Evolutionary conservation across 1,140 invertebrate species (phyloP), one percentile per base, ranked within the genome.

Genomic region (Ceratoteleas bidentatus): DNA sequence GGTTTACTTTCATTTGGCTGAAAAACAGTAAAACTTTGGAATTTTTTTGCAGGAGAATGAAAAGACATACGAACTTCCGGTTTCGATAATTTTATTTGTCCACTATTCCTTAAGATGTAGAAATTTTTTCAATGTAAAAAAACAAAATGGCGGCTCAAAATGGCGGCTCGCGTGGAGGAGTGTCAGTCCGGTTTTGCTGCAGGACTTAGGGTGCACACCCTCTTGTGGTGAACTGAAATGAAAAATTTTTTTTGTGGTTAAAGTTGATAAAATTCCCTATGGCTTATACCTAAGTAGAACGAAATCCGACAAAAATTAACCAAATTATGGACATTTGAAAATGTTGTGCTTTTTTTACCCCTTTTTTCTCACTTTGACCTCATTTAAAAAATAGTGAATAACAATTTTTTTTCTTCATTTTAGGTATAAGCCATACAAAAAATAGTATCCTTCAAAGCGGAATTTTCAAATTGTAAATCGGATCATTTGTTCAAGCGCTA

Each of bases 51-150:
- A 16, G 45, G 60, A 64, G 45, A 64, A 52, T 64, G 33, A 64
- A 52, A 64, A 52, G 60, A 62, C 60, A 10, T 61, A 49, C 47
- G 33, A 50, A 64, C 60, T 50, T 64, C 60, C 33, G 60, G 47
- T 64, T 64, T 64, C 36, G 52, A 53, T 53, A 10, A 40, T 53
- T 65, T 10, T 64, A 52, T 64, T 64, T 9, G 34, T 64, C 34
- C 24, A 52, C 33, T 24, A 11, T 65, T 65, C 34, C 15, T 38
- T 16, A 65, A 65, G 2, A 53, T 1, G 34, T 9, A 11, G 15
- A 53, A 16, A 11, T 65, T 65, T 62, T 15, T 6, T 45, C 43
- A 15, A 52, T 15, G 24, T 52, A 3, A 62, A 50, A 50, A 62
- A 62, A 62, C 49, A 65, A 65, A 38, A 65, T 65, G 49, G 36